Evolutionary conservation across 2,888 invertebrate species (phyloP).

Genomic region (Heliconius ethilla): DNA sequence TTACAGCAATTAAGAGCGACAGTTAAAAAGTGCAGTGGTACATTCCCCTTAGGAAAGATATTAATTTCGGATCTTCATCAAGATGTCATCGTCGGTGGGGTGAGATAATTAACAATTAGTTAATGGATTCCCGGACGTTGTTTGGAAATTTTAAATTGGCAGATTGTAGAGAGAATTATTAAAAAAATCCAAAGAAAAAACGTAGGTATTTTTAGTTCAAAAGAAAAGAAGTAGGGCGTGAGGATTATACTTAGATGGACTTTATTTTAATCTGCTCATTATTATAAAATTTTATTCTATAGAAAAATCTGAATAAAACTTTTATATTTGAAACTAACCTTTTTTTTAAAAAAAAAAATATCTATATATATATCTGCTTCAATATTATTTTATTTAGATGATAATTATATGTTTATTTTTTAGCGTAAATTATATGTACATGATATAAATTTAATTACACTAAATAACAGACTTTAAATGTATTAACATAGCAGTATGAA

Average conservation of each 20-base stretch:
- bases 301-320: neutral
- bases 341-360: too few species aligned
- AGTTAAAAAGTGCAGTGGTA: constrained; percentile 39
- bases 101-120: constrained; percentile 72
- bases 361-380: too few species aligned
- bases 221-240: neutral
- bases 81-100: constrained; percentile 56
- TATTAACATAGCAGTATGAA: constrained; percentile 17
- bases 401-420: too few species aligned
- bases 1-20: constrained; percentile 34
- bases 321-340: too few species aligned
- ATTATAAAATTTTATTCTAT: neutral
- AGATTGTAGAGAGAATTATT: constrained; percentile 10
- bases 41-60: constrained; percentile 46
- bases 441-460: constrained; percentile 6
- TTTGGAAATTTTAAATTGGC: constrained; percentile 30
- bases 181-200: neutral
- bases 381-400: too few species aligned
- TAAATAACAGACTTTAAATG: constrained; percentile 3
- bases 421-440: too few species aligned
- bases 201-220: neutral
- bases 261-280: neutral
- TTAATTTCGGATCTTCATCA: constrained; percentile 61
- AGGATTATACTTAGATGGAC: neutral
- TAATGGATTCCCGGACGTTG: constrained; percentile 55